Conservation (phyloP, 2,797 vertebrate species). For the Leptoclinus maculatus region DNA sequence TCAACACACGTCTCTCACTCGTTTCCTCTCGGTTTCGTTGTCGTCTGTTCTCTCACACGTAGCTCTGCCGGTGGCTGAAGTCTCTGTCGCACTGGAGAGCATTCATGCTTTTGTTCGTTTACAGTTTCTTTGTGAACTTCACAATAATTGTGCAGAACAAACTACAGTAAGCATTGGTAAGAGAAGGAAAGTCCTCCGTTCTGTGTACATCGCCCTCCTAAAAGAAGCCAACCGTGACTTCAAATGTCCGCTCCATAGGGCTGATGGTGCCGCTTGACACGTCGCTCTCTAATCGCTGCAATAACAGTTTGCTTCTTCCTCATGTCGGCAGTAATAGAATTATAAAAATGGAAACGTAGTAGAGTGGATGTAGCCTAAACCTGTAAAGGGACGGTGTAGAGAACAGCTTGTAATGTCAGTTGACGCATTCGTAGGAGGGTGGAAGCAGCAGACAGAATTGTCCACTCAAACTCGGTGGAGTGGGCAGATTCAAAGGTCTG, state of each 20-base stretch:
- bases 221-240: too few relatives aligned
- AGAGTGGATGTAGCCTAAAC: background rate
- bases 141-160: too few relatives aligned
- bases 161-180: too few relatives aligned
- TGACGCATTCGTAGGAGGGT: constrained; percentile 3
- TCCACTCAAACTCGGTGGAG: too few relatives aligned
- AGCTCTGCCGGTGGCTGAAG: background rate
- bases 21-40: background rate
- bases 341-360: background rate
- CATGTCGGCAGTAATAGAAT: background rate
- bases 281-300: background rate
- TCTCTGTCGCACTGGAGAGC: too few relatives aligned
- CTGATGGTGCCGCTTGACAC: background rate
- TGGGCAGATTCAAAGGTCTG: background rate
- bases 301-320: background rate
- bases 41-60: background rate
- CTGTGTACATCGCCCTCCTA: too few relatives aligned
- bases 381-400: background rate
- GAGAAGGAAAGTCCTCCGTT: too few relatives aligned
- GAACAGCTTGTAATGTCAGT: background rate
- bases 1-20: background rate
- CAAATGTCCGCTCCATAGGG: too few relatives aligned
- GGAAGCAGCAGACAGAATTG: background rate
- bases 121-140: too few relatives aligned
- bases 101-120: too few relatives aligned